These are phyloP conservation scores for Phataginus tricuspis DNA, from an alignment of 2,797 vertebrate species.

Conservation along the genomic window DNA sequence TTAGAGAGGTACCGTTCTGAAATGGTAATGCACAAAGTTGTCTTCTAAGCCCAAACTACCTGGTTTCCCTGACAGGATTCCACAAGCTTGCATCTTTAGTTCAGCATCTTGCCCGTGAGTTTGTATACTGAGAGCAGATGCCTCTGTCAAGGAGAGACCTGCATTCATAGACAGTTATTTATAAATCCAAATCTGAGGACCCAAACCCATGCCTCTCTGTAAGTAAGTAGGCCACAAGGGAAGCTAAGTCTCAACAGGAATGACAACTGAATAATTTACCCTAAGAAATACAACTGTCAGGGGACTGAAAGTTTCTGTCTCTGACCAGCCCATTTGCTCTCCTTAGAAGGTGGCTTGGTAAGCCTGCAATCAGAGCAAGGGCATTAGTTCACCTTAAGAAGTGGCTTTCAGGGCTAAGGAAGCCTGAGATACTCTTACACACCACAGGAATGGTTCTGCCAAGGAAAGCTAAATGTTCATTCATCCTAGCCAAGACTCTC, in stretches of 20 bases:
- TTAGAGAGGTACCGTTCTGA: slow-evolving; percentile 35
- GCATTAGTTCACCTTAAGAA: slow-evolving; percentile 44
- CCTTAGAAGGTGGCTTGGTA: slow-evolving; percentile 19
- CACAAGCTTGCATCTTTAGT: neutral
- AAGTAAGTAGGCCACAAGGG: neutral
- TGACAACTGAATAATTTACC: slow-evolving; percentile 24
- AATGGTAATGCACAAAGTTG: neutral
- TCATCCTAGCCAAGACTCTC: slow-evolving; percentile 34
- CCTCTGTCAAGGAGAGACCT: slow-evolving; percentile 12
- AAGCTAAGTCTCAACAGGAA: neutral
- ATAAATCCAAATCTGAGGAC: slow-evolving; percentile 11
- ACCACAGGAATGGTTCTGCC: slow-evolving; percentile 1
- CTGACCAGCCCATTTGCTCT: slow-evolving; percentile 12
- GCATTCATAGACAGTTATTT: neutral
- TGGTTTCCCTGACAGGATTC: slow-evolving; percentile 32
- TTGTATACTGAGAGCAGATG: slow-evolving; percentile 7
- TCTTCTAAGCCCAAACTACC: slow-evolving; percentile 25
- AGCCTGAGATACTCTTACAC: slow-evolving; percentile 37
- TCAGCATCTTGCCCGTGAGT: neutral
- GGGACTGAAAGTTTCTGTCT: neutral
- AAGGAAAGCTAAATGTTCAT: slow-evolving; percentile 53
- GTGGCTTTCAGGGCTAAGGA: slow-evolving; percentile 38
- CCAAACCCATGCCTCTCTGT: neutral
- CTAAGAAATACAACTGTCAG: slow-evolving; percentile 51
- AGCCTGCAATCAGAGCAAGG: slow-evolving; percentile 39